These are phyloP conservation scores for Hoplostethus mediterraneus DNA, from an alignment of 2,797 vertebrate genomes.

Conservation along the genomic window DNA sequence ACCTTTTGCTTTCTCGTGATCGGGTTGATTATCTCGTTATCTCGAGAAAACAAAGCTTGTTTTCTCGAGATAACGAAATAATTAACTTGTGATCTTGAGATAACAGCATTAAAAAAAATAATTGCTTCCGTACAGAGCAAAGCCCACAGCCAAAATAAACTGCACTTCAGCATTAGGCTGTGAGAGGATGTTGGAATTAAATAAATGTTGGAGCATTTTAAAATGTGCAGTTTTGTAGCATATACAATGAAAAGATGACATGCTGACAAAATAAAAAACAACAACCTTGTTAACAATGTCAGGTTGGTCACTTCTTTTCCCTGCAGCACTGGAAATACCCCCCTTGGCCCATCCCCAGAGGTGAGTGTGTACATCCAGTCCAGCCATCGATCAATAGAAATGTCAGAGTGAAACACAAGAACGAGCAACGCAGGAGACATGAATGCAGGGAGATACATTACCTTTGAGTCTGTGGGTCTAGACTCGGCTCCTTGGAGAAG, in stretches of 20 bases:
- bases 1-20: too few species aligned
- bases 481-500: conserved; percentile 28
- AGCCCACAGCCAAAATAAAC: not conserved
- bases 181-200: not conserved
- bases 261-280: conserved; percentile 1
- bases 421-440: conserved; percentile 10
- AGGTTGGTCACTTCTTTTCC: not conserved
- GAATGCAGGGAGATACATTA: not conserved
- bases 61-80: too few species aligned
- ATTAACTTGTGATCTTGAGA: not conserved
- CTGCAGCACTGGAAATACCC: not conserved
- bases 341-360: not conserved
- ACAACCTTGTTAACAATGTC: conserved; percentile 11
- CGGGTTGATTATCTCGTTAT: too few species aligned
- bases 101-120: too few species aligned
- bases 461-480: conserved; percentile 20
- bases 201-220: not conserved
- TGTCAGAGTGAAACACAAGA: conserved; percentile 39
- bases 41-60: too few species aligned
- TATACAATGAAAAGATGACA: not conserved
- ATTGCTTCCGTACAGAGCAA: not conserved
- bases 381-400: conserved; percentile 28
- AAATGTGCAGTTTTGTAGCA: not conserved
- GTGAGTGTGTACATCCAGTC: conserved; percentile 16
- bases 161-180: not conserved